These are phyloP conservation scores for Chloromyia formosa DNA, from an alignment of 2,888 invertebrate genomes.

Conservation along the genomic window DNA sequence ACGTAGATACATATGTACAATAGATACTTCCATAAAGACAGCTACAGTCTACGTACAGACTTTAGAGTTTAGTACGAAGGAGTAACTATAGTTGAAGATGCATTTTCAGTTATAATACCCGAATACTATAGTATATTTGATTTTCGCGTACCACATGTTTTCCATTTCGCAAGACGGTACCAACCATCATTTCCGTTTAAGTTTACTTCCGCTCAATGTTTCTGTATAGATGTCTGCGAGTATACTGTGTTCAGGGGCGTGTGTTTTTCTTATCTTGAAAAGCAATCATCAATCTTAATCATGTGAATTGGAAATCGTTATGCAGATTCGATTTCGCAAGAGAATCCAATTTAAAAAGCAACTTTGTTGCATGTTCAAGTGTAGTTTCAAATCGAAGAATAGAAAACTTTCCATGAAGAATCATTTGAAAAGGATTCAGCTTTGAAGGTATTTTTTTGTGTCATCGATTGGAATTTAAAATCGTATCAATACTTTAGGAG, in stretches of 20 bases:
- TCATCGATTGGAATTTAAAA: no score
- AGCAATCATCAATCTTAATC: slow-evolving; percentile 15
- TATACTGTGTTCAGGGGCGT: no score
- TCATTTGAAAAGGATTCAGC: no score
- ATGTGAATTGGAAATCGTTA: not conserved
- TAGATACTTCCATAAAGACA: no score
- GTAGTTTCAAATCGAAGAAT: no score
- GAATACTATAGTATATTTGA: not conserved
- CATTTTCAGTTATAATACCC: not conserved
- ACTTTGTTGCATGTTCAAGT: slow-evolving; percentile 7
- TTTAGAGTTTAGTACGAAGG: not conserved
- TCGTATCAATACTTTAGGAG: no score
- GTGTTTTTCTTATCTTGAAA: not conserved
- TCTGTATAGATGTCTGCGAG: no score
- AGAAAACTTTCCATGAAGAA: no score
- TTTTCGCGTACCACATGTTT: not conserved
- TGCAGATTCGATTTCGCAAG: slow-evolving; percentile 2
- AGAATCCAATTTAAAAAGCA: not conserved
- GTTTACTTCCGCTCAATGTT: not conserved
- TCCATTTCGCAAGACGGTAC: not conserved
- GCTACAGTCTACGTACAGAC: no score
- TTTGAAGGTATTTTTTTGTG: no score
- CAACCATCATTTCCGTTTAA: not conserved
- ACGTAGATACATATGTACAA: slow-evolving; percentile 47
- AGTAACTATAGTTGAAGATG: not conserved